Percentiles rank a stretch among this genome's conserved stretches.
phyloP scores from a whole-genome alignment of 2,888 invertebrate genomes.

The Uropetala carovei region DNA sequence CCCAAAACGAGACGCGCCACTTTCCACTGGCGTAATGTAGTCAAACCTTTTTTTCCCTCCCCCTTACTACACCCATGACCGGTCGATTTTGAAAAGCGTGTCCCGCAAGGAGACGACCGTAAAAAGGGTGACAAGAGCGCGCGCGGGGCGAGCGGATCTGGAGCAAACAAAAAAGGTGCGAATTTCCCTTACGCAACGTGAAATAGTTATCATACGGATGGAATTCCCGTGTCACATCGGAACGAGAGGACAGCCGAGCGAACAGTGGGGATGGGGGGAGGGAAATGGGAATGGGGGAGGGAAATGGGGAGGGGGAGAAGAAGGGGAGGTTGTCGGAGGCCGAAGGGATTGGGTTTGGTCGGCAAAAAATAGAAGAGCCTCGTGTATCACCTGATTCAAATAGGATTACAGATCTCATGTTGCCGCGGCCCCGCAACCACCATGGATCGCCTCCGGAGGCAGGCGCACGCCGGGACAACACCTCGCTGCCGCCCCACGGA shows the following conservation, averaged over 20 bases:
- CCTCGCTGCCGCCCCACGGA: background rate
- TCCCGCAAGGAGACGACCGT: background rate
- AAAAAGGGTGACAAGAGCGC: background rate
- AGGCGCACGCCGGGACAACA: background rate
- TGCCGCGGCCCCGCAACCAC: background rate
- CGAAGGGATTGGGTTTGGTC: background rate
- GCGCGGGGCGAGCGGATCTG: background rate
- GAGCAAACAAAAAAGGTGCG: slow-evolving; percentile 31
- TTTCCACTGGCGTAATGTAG: slow-evolving; percentile 42
- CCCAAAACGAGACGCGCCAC: slow-evolving; percentile 44
- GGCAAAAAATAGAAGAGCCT: background rate
- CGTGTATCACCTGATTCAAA: slow-evolving; percentile 46
- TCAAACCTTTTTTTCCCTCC: background rate
- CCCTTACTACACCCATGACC: background rate
- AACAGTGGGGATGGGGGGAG: background rate
- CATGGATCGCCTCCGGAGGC: background rate
- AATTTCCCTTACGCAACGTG: slow-evolving; percentile 16
- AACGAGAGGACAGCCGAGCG: background rate
- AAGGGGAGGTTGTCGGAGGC: background rate
- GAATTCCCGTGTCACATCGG: background rate
- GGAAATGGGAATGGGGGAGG: background rate
- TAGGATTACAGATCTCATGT: slow-evolving; percentile 28
- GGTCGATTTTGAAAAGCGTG: slow-evolving; percentile 18
- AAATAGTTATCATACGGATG: slow-evolving; percentile 24
- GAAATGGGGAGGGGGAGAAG: background rate